Conservation (phyloP, 2,797 vertebrate genomes). For the Phrynocephalus guinanensis region DNA sequence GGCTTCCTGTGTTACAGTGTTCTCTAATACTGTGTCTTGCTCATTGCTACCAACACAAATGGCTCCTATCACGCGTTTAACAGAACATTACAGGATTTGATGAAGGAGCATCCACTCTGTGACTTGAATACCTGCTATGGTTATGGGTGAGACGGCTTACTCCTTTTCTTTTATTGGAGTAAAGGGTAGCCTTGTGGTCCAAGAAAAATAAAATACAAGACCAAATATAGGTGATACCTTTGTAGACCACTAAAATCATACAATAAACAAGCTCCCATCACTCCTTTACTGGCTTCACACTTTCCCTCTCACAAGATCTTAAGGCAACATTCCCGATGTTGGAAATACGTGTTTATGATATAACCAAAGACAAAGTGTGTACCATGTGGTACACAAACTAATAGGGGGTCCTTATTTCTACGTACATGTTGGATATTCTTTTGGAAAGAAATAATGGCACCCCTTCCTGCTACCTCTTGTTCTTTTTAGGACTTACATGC, state of each 20-base stretch:
- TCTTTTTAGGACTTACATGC: background rate
- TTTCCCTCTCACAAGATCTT: background rate
- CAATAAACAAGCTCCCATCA: no score
- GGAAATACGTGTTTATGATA: background rate
- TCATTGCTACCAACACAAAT: background rate
- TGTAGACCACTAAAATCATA: no score
- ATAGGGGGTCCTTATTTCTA: background rate
- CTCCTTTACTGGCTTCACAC: background rate
- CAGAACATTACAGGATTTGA: background rate
- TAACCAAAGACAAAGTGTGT: background rate
- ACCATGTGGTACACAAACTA: background rate
- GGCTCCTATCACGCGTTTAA: background rate
- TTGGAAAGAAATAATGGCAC: background rate
- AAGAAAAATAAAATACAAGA: no score
- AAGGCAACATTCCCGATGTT: background rate
- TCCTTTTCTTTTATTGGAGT: background rate
- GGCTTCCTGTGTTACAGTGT: no score
- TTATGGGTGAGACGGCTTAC: no score
- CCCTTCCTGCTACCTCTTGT: background rate
- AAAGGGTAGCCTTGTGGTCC: no score
- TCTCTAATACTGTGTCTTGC: background rate
- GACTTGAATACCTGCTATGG: background rate
- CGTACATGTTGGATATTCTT: background rate
- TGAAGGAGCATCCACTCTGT: background rate
- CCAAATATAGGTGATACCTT: no score